Percentiles rank a stretch among this genome's conserved stretches.
Evolutionary conservation across 2,888 invertebrate species (phyloP).

Genomic region (Xiphydria camelus): DNA sequence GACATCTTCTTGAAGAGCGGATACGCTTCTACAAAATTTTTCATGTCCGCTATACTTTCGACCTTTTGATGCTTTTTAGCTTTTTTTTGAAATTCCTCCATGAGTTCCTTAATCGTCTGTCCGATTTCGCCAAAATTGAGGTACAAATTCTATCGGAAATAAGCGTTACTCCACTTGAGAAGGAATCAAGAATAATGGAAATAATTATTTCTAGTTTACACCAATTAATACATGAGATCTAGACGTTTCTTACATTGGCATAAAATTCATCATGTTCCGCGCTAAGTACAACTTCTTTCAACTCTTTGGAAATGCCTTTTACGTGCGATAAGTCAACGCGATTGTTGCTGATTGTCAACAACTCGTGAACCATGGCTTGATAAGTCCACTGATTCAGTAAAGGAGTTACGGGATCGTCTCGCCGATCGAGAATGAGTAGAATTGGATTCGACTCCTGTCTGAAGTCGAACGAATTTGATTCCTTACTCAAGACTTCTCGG

Average conservation of each 20-base stretch:
- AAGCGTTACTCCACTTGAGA: slow-evolving; percentile 6
- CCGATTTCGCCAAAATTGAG: slow-evolving; percentile 99
- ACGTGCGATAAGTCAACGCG: slow-evolving; percentile 86
- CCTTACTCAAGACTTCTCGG: slow-evolving; percentile 82
- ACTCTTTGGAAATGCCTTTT: slow-evolving; percentile 84
- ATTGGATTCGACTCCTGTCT: slow-evolving; percentile 77
- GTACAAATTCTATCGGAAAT: slow-evolving; percentile 77
- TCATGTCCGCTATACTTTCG: slow-evolving; percentile 98
- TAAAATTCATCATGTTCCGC: slow-evolving; percentile 98
- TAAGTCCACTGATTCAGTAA: slow-evolving; percentile 98
- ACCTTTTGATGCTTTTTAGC: slow-evolving; percentile 96
- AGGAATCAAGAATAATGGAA: slow-evolving; percentile 4
- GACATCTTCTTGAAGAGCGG: slow-evolving; percentile 97
- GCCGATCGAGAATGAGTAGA: slow-evolving; percentile 86
- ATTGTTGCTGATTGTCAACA: slow-evolving; percentile 84
- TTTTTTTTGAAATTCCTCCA: slow-evolving; percentile 97
- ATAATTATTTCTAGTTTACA: not conserved
- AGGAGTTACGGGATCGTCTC: slow-evolving; percentile 95
- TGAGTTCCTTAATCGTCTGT: slow-evolving; percentile 91
- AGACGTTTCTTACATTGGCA: slow-evolving; percentile 72
- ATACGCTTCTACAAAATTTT: slow-evolving; percentile 96
- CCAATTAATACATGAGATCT: too few species aligned
- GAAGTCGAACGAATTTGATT: slow-evolving; percentile 86
- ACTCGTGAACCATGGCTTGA: slow-evolving; percentile 99
- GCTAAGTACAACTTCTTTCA: slow-evolving; percentile 90